Conservation (phyloP, 2,888 invertebrate genomes). For the Chironomus tentans region DNA sequence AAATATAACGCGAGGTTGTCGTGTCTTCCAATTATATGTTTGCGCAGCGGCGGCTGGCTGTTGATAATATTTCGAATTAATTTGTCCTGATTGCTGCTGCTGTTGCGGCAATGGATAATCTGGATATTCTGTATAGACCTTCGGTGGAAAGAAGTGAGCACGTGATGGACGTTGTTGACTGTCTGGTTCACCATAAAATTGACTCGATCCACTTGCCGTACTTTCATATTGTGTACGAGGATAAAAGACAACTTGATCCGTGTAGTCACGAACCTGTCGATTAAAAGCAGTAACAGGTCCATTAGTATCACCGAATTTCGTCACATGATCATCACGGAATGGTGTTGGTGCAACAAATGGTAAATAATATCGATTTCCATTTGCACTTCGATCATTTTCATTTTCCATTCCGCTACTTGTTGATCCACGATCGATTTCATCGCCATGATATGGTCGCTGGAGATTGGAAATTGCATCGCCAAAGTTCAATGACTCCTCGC, state of each 20-base stretch:
- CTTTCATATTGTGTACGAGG: slow-evolving; percentile 19
- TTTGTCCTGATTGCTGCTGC: slow-evolving; percentile 29
- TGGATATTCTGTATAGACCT: slow-evolving; percentile 37
- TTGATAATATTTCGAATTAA: slow-evolving; percentile 15
- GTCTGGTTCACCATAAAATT: slow-evolving; percentile 36
- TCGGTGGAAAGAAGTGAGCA: slow-evolving; percentile 39
- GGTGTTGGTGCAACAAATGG: slow-evolving; percentile 28
- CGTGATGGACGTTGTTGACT: slow-evolving; percentile 30
- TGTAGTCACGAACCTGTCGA: slow-evolving; percentile 26
- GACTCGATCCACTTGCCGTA: slow-evolving; percentile 29
- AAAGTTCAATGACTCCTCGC: slow-evolving; percentile 40
- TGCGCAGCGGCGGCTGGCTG: slow-evolving; percentile 31
- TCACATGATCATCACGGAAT: slow-evolving; percentile 40
- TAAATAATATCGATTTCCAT: slow-evolving; percentile 10
- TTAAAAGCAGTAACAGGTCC: slow-evolving; percentile 39
- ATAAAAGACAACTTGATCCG: slow-evolving; percentile 9
- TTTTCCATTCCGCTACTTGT: neutral
- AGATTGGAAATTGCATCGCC: slow-evolving; percentile 33
- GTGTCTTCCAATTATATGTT: slow-evolving; percentile 36
- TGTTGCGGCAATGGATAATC: slow-evolving; percentile 31
- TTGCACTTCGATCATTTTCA: slow-evolving; percentile 4
- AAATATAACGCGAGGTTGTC: slow-evolving; percentile 41
- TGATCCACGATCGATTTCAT: slow-evolving; percentile 30
- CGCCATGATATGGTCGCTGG: slow-evolving; percentile 35
- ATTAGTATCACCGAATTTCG: slow-evolving; percentile 42